Evolutionary conservation across 2,797 vertebrate genomes (phyloP).

Genomic region (Gambelia wislizenii): DNA sequence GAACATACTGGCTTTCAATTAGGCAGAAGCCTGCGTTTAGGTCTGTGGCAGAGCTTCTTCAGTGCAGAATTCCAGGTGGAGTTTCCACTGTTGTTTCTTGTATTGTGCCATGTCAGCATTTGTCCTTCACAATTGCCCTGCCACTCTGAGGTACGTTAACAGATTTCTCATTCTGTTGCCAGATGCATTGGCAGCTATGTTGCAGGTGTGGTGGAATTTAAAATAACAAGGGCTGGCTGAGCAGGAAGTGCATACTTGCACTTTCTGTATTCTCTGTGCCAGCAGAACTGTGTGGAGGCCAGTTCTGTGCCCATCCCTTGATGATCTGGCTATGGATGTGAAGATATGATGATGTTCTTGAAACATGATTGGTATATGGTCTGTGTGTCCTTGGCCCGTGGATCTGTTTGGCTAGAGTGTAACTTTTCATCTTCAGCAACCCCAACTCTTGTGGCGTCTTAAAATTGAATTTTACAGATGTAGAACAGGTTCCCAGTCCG

Average conservation of each 20-base stretch:
- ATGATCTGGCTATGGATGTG: background rate
- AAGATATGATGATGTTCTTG: background rate
- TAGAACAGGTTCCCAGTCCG: background rate
- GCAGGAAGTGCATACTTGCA: background rate
- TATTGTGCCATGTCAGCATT: background rate
- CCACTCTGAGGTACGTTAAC: background rate
- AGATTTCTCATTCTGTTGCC: background rate
- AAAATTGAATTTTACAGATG: background rate
- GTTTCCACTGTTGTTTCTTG: background rate
- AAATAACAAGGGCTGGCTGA: background rate
- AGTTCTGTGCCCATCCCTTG: background rate
- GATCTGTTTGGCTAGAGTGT: background rate
- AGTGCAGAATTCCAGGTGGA: background rate
- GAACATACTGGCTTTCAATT: background rate
- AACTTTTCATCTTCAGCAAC: too few species aligned
- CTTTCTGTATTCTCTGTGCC: background rate
- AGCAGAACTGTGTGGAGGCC: background rate
- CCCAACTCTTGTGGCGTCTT: background rate
- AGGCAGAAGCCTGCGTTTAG: background rate
- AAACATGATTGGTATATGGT: too few species aligned
- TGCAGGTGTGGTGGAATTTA: background rate
- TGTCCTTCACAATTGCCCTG: background rate
- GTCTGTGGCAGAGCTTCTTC: background rate
- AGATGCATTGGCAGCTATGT: background rate
- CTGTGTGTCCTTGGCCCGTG: background rate